A percentile compares a stretch with the other conserved stretches of the same genome.
Conservation (phyloP, 2,113 vertebrate species). For the Laticauda colubrina region DNA sequence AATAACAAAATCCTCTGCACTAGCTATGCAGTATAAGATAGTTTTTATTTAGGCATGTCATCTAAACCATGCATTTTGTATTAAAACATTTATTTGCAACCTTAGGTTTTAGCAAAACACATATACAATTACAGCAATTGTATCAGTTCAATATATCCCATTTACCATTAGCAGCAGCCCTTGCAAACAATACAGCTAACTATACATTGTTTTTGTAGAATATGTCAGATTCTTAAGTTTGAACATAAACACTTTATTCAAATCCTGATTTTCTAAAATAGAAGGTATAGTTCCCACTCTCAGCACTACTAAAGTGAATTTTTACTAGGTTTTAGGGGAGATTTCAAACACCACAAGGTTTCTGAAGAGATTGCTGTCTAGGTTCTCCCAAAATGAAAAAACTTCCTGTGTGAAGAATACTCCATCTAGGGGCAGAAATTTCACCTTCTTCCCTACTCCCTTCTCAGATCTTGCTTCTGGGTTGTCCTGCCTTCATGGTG, state of each 20-base stretch:
- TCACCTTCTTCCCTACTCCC: neutral
- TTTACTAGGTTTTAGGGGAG: slow-evolving; percentile 42
- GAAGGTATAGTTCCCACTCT: slow-evolving; percentile 38
- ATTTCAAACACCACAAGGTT: slow-evolving; percentile 59
- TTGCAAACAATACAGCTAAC: neutral
- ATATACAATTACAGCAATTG: neutral
- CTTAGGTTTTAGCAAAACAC: neutral
- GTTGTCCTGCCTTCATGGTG: slow-evolving; percentile 56
- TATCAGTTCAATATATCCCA: neutral
- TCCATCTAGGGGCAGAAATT: slow-evolving; percentile 74
- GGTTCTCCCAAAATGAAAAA: slow-evolving; percentile 49
- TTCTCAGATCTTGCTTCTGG: slow-evolving; percentile 23
- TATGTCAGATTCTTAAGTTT: neutral
- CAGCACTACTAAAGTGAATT: slow-evolving; percentile 40
- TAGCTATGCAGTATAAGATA: neutral
- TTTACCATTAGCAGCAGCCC: neutral
- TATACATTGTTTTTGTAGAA: neutral
- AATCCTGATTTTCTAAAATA: slow-evolving; percentile 20
- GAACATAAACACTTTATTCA: slow-evolving; percentile 4
- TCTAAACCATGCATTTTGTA: slow-evolving; percentile 3
- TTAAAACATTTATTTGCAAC: neutral
- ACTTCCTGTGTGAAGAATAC: slow-evolving; percentile 47
- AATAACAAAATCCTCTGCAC: neutral
- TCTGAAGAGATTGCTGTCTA: slow-evolving; percentile 54
- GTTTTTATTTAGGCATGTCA: neutral